Evolutionary conservation across 2,113 vertebrate species (phyloP), one percentile per base, ranked within the genome.

Genomic region (Odontesthes bonariensis): DNA sequence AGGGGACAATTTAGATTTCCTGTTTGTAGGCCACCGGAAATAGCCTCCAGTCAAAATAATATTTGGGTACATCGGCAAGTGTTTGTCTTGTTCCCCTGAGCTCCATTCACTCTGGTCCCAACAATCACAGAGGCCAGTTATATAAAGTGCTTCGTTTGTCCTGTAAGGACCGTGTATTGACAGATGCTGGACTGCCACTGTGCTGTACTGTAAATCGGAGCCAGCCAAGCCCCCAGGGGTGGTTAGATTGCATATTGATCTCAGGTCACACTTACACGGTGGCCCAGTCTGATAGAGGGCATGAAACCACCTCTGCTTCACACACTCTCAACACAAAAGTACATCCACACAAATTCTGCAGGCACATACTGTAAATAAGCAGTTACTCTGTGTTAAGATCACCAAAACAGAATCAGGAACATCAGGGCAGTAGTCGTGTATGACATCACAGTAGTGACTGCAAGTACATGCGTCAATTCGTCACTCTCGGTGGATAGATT

Each of bases 211-310:
- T 86, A 58, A 73, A 73, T 86, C 66, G 12, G 55, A 82, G 56
- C 55, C 67, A 40, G 38, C 71, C 20, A 47, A 27, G 88, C 90
- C 89, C 35, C n/a, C 77, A 78, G 90, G 92, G 81, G 17, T 74
- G 82, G 76, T 89, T 91, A 90, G 88, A 93, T 93, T 93, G 83
- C 84, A 86, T 91, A 93, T 92, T 91, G 92, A 92, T 93, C 87
- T 70, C 67, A 75, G 83, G 79, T 91, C 87, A 87, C 73, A 86
- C 88, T 82, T 86, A 90, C 86, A 89, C 70, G 86, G 87, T 82
- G 81, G 87, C 61, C 86, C 54, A 63, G 73, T 75, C 84, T 86
- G 83, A 88, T 85, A 79, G 84, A 91, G 90, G 84, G 81, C 79
- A 83, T 32, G 72, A 82, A n/a, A 81, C 81, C 83, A 79, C 55